These are phyloP conservation scores for Rhabdornis inornatus DNA, from an alignment of 2,113 vertebrate species.

Conservation along the genomic window DNA sequence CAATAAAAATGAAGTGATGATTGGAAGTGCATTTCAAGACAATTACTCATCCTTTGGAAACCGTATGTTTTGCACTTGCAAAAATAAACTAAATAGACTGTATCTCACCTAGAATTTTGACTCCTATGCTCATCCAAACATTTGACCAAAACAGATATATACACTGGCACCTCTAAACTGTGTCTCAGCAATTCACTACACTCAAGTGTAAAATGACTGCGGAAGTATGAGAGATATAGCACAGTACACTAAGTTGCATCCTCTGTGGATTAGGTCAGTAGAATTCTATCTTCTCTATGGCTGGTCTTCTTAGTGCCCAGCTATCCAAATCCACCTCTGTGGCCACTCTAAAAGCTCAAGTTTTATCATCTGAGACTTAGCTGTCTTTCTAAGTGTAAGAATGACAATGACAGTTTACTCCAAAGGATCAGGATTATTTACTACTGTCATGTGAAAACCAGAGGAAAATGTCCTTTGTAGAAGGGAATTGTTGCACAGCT, in stretches of 20 bases:
- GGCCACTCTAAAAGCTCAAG: neutral
- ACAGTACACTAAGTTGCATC: neutral
- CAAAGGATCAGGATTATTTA: neutral
- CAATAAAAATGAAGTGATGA: neutral
- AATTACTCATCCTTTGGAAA: neutral
- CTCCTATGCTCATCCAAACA: neutral
- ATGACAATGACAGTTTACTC: neutral
- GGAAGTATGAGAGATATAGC: neutral
- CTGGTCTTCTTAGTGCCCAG: neutral
- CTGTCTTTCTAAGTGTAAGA: neutral
- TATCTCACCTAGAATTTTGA: neutral
- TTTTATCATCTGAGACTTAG: neutral
- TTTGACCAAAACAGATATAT: neutral
- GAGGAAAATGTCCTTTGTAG: neutral
- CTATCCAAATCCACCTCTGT: neutral
- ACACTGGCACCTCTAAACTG: neutral
- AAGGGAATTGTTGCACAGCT: accelerated
- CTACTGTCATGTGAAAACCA: neutral
- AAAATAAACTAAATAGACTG: neutral
- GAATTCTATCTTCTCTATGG: neutral
- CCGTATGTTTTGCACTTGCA: neutral
- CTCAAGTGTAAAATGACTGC: neutral
- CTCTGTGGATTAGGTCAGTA: neutral
- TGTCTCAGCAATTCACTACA: neutral
- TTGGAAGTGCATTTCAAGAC: neutral